phyloP scores from a whole-genome alignment of 2,888 invertebrate species.

The Julus scanicus region DNA sequence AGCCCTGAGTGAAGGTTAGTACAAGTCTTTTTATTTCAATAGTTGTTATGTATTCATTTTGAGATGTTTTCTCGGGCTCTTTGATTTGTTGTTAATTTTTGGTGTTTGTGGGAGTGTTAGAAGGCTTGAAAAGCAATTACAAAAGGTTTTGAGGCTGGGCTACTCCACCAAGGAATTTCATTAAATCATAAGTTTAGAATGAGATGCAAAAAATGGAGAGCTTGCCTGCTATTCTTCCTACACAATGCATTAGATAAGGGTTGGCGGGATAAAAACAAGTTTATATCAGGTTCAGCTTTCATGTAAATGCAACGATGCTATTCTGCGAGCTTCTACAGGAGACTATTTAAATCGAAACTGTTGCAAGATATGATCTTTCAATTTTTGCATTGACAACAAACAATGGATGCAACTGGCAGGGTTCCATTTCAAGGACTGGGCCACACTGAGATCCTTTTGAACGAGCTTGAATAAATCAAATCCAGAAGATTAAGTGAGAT shows the following conservation, averaged over 20 bases:
- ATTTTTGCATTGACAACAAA: slow-evolving; percentile 19
- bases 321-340: not conserved
- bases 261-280: not conserved
- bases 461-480: not conserved
- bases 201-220: not conserved
- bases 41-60: too few species aligned
- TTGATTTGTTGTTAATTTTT: not conserved
- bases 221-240: not conserved
- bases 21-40: too few species aligned
- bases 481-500: not conserved
- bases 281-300: not conserved
- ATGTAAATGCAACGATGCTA: too few species aligned
- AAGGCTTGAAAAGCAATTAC: not conserved
- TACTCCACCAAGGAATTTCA: slow-evolving; percentile 8
- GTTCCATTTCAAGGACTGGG: not conserved
- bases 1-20: slow-evolving; percentile 61
- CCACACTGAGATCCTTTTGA: not conserved
- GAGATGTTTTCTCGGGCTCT: not conserved
- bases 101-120: not conserved
- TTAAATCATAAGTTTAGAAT: not conserved
- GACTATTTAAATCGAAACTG: not conserved
- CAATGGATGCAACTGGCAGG: not conserved
- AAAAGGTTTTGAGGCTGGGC: not conserved
- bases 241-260: not conserved
- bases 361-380: not conserved